Conservation (phyloP, 2,113 vertebrate genomes). For the Clupea harengus region DNA sequence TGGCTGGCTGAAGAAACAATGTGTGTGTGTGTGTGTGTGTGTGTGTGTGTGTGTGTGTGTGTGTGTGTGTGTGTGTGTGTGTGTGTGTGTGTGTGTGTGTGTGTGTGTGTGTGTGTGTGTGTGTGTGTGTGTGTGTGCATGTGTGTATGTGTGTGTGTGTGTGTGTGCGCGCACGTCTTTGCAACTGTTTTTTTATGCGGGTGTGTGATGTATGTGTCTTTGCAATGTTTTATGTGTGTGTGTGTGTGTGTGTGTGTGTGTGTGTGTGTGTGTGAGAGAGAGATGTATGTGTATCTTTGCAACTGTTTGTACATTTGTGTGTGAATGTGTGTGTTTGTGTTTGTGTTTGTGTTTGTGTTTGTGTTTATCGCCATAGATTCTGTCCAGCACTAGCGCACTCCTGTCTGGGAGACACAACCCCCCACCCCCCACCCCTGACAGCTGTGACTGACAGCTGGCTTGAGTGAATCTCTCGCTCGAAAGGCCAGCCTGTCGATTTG, state of each 20-base stretch:
- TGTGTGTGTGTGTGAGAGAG: constrained; percentile 26
- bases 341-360: neutral
- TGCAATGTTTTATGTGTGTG: no score
- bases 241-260: constrained; percentile 4
- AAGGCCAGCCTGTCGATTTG: neutral
- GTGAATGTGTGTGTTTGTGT: neutral
- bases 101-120: constrained; percentile 31
- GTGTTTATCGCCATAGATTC: neutral
- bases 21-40: constrained; percentile 22
- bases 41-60: constrained; percentile 25
- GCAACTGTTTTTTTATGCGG: neutral
- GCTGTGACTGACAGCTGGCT: neutral
- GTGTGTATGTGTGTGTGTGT: constrained; percentile 13
- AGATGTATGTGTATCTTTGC: constrained; percentile 1
- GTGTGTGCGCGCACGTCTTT: constrained; percentile 16
- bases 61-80: constrained; percentile 29
- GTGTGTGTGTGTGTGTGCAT: constrained; percentile 27
- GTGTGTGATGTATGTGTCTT: no score
- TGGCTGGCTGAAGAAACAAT: neutral
- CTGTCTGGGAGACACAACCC: neutral
- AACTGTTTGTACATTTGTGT: constrained; percentile 21
- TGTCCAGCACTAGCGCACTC: neutral
- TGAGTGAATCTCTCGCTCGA: neutral
- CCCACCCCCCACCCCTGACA: no score
- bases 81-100: constrained; percentile 25